phyloP scores from a whole-genome alignment of 2,888 invertebrate species.

The Zygogramma bicolorata region DNA sequence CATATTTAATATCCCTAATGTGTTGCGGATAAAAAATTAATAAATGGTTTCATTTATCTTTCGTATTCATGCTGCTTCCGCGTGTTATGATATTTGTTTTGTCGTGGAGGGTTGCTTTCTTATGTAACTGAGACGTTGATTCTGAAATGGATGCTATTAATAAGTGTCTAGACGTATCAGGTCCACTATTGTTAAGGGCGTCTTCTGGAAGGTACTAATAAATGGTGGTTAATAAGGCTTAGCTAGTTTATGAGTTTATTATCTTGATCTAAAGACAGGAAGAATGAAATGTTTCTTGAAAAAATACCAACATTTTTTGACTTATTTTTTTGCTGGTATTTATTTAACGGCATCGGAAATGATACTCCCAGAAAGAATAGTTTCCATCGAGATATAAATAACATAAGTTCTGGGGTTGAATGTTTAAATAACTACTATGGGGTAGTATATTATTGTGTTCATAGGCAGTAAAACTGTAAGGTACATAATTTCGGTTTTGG shows the following conservation, averaged over 20 bases:
- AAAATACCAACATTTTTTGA: too few relatives aligned
- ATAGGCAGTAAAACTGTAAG: too few relatives aligned
- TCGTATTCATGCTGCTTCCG: slow-evolving; percentile 39
- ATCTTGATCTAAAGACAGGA: neutral
- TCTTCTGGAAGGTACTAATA: neutral
- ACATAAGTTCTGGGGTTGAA: too few relatives aligned
- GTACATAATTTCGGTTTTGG: too few relatives aligned
- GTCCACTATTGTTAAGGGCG: neutral
- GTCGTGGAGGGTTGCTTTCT: slow-evolving; percentile 18
- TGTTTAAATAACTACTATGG: too few relatives aligned
- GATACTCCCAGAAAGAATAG: too few relatives aligned
- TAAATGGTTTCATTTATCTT: slow-evolving; percentile 52
- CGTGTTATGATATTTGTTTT: slow-evolving; percentile 42
- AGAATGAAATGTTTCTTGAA: too few relatives aligned
- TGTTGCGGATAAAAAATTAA: slow-evolving; percentile 33
- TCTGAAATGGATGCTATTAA: slow-evolving; percentile 25
- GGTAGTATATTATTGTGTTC: too few relatives aligned
- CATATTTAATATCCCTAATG: slow-evolving; percentile 30
- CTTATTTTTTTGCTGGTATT: too few relatives aligned
- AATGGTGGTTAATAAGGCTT: slow-evolving; percentile 2
- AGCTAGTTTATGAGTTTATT: neutral
- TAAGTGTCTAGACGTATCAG: slow-evolving; percentile 26
- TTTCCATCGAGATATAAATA: too few relatives aligned
- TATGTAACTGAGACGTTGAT: slow-evolving; percentile 26
- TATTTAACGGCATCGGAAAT: too few relatives aligned